Conservation (phyloP, 2,113 vertebrate genomes). For the Gambusia affinis region DNA sequence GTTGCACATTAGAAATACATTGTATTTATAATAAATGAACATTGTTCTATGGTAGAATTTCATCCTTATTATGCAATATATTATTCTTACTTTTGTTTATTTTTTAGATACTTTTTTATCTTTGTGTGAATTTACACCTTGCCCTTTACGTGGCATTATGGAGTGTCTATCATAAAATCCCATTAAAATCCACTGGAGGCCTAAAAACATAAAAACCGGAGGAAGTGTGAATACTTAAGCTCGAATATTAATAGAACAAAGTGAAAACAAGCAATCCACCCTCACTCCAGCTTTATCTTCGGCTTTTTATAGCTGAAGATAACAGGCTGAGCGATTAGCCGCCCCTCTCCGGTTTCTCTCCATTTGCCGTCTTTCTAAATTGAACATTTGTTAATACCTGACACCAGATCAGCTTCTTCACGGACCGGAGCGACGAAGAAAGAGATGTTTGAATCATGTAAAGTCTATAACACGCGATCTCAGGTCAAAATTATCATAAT, state of each 20-base stretch:
- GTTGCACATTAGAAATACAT: too few species aligned
- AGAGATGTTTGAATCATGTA: conserved; percentile 3
- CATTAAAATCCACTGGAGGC: too few species aligned
- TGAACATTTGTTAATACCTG: conserved; percentile 66
- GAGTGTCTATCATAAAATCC: too few species aligned
- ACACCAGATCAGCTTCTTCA: conserved; percentile 66
- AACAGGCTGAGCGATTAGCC: conserved; percentile 44
- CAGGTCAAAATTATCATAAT: background rate
- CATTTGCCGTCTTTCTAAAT: conserved; percentile 70
- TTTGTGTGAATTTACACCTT: too few species aligned
- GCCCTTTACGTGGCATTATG: too few species aligned
- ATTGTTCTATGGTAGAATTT: too few species aligned
- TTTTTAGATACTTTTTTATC: too few species aligned
- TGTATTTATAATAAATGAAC: too few species aligned
- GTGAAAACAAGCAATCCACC: conserved; percentile 28
- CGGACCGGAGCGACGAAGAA: conserved; percentile 37
- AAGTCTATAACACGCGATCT: background rate
- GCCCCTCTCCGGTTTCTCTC: conserved; percentile 64
- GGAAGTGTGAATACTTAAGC: background rate
- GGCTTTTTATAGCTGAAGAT: conserved; percentile 34
- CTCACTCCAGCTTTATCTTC: too few species aligned
- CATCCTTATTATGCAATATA: too few species aligned
- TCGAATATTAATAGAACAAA: conserved; percentile 1
- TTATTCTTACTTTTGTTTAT: too few species aligned
- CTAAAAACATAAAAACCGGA: too few species aligned